A percentile compares a stretch with the other conserved stretches of the same genome.
Evolutionary conservation across 2,113 vertebrate genomes (phyloP).

Genomic region (Sapayoa aenigma): DNA sequence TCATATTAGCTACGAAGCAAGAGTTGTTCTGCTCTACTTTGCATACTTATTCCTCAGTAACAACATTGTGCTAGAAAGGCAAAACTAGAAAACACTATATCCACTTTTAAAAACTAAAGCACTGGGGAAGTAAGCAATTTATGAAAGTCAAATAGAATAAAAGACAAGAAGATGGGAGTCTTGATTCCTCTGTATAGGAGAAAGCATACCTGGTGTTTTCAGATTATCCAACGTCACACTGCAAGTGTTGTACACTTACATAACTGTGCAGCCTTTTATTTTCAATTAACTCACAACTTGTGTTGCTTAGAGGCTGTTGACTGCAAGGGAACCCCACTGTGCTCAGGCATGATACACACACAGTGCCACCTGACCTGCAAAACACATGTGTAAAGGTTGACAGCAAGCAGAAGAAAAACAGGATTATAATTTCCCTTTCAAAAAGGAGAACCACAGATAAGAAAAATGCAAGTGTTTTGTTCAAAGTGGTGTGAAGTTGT

Average conservation of each 20-base stretch:
- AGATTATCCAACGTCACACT: background rate
- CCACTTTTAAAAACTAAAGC: background rate
- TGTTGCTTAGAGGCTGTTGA: background rate
- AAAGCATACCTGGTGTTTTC: background rate
- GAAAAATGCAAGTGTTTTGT: background rate
- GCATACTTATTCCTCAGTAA: background rate
- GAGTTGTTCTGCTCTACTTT: background rate
- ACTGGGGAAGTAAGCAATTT: background rate
- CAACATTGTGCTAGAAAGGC: background rate
- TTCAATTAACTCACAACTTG: background rate
- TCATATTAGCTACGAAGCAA: background rate
- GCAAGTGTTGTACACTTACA: background rate
- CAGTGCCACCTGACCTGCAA: background rate
- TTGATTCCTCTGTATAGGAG: background rate
- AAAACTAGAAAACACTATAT: background rate
- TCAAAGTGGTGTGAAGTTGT: background rate
- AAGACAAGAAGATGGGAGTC: background rate
- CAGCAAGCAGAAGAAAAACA: background rate
- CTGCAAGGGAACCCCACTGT: background rate
- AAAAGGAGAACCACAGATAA: rapidly evolving
- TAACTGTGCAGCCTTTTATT: background rate
- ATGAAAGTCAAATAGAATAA: background rate
- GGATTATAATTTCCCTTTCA: background rate
- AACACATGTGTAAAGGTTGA: rapidly evolving
- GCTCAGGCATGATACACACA: background rate